These are phyloP conservation scores for Aphaenogaster ashmeadi DNA, from an alignment of 1,140 invertebrate genomes.

Conservation along the genomic window DNA sequence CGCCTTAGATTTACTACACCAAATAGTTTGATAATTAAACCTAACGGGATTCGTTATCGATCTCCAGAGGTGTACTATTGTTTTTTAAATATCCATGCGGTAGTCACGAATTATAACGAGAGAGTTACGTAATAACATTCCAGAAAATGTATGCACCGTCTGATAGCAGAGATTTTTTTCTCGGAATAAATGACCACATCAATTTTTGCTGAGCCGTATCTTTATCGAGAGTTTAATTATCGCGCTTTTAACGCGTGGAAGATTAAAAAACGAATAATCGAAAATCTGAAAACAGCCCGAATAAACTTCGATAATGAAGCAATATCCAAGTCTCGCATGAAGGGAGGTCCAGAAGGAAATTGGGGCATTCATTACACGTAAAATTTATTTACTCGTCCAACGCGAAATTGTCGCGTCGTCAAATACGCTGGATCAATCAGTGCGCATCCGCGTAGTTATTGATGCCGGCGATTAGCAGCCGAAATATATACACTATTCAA, in stretches of 20 bases:
- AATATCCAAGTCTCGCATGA: neutral
- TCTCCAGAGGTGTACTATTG: neutral
- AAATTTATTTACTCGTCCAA: slow-evolving; percentile 38
- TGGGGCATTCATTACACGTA: slow-evolving; percentile 24
- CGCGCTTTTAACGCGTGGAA: slow-evolving; percentile 10
- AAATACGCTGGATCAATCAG: slow-evolving; percentile 25
- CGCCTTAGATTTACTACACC: neutral
- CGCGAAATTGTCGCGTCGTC: slow-evolving; percentile 7
- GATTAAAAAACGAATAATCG: slow-evolving; percentile 29
- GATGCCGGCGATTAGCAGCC: slow-evolving; percentile 36
- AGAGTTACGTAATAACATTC: neutral
- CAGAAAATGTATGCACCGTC: neutral
- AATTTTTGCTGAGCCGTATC: neutral
- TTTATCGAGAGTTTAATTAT: slow-evolving; percentile 28
- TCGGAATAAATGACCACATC: neutral
- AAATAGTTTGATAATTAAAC: slow-evolving; percentile 43
- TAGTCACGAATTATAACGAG: neutral
- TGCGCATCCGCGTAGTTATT: slow-evolving; percentile 23
- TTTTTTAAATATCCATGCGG: neutral
- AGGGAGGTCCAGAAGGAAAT: neutral
- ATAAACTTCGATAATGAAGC: slow-evolving; percentile 24
- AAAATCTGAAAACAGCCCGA: neutral
- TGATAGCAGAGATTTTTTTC: neutral
- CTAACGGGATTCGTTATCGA: neutral
- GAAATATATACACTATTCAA: slow-evolving; percentile 21